Evolutionary conservation across 37 sponge, comb jelly and placozoan genomes (phyloP).

Genomic region (Axinella damicornis): DNA sequence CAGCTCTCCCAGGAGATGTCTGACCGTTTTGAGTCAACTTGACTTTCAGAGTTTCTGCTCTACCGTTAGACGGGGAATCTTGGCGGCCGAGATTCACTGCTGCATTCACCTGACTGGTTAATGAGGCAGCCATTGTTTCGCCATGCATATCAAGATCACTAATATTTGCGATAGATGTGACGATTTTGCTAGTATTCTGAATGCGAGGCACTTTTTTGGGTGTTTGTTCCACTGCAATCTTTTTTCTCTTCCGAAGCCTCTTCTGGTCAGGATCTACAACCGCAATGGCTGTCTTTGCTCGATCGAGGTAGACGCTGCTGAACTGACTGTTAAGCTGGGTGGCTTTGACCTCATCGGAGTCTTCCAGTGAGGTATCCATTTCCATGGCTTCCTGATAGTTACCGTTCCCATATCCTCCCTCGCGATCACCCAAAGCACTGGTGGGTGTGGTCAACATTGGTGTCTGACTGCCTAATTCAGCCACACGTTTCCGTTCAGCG

Average conservation of each 20-base stretch:
- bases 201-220: slow-evolving; percentile 9
- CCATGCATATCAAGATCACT: not conserved
- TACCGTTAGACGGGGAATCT: slow-evolving; percentile 12
- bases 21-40: too few relatives aligned
- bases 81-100: not conserved
- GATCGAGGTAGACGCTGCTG: slow-evolving; percentile 56
- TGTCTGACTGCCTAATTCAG: slow-evolving; percentile 20
- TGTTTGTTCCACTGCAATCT: slow-evolving; percentile 3
- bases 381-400: too few relatives aligned
- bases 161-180: not conserved
- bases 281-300: slow-evolving; percentile 67
- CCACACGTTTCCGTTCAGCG: slow-evolving; percentile 49
- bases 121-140: not conserved
- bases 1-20: too few relatives aligned
- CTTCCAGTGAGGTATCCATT: not conserved
- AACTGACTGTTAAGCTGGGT: slow-evolving; percentile 21
- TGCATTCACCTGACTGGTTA: too few relatives aligned
- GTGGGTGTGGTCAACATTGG: too few relatives aligned
- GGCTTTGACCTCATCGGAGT: not conserved
- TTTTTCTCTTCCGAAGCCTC: slow-evolving; percentile 31
- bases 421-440: too few relatives aligned
- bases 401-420: too few relatives aligned
- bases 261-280: slow-evolving; percentile 63
- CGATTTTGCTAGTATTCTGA: not conserved
- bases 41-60: not conserved